phyloP scores from a whole-genome alignment of 2,888 invertebrate genomes.

The Microctonus aethiopoides region DNA sequence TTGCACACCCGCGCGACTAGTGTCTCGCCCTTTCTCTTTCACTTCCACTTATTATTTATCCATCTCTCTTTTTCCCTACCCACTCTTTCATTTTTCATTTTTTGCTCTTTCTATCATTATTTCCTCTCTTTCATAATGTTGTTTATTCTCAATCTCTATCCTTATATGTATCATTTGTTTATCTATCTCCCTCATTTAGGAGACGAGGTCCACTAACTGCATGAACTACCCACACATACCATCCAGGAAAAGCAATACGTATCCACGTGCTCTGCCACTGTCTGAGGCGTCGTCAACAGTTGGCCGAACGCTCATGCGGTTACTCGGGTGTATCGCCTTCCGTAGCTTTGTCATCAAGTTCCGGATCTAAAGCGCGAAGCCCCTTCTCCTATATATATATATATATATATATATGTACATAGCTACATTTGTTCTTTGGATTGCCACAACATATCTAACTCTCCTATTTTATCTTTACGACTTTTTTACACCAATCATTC shows the following conservation, averaged over 20 bases:
- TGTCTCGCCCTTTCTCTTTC: conserved; percentile 32
- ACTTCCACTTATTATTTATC: conserved; percentile 7
- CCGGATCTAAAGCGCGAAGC: conserved; percentile 54
- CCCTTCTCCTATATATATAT: conserved; percentile 30
- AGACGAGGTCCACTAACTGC: conserved; percentile 66
- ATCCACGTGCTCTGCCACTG: conserved; percentile 25
- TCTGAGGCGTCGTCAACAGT: conserved; percentile 44
- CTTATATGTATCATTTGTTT: not conserved
- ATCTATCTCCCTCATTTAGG: conserved; percentile 49
- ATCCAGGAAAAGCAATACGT: conserved; percentile 53
- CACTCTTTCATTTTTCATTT: not conserved
- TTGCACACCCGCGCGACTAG: conserved; percentile 24
- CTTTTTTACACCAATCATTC: conserved; percentile 2
- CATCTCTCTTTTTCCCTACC: conserved; percentile 31
- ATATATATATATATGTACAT: not conserved
- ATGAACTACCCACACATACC: conserved; percentile 20
- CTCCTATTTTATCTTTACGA: conserved; percentile 23
- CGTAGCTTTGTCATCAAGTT: conserved; percentile 65
- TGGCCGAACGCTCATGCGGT: conserved; percentile 45
- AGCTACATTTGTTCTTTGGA: not conserved
- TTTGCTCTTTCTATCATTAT: not conserved
- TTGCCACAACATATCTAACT: too few relatives aligned
- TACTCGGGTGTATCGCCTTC: conserved; percentile 67
- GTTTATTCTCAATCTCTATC: not conserved
- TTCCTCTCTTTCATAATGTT: not conserved